phyloP scores from a whole-genome alignment of 2,888 invertebrate species.

The Corythucha ciliata region DNA sequence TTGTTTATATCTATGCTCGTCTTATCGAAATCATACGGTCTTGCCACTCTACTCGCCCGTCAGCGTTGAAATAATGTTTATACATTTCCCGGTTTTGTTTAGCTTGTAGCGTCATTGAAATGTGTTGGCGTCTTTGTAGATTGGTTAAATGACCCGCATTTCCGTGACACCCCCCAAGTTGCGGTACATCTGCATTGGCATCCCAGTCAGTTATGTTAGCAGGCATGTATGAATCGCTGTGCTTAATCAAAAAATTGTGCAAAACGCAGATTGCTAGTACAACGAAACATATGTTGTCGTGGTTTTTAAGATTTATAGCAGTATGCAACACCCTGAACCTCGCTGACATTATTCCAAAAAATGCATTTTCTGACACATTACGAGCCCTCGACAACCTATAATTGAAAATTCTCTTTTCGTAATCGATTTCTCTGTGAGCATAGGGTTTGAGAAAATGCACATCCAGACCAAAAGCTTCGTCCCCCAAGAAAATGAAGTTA shows the following conservation, averaged over 20 bases:
- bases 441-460: conserved; percentile 18
- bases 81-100: conserved; percentile 1
- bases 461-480: conserved; percentile 18
- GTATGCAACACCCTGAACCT: conserved; percentile 15
- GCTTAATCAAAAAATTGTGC: conserved; percentile 14
- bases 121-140: not conserved
- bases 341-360: conserved; percentile 13
- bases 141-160: not conserved
- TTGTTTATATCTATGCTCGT: no score
- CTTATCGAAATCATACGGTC: no score
- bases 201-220: conserved; percentile 1
- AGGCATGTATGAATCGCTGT: conserved; percentile 4
- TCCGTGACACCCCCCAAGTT: conserved; percentile 4
- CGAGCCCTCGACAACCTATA: conserved; percentile 11
- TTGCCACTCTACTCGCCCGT: no score
- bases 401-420: conserved; percentile 19
- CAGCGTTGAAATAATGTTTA: not conserved
- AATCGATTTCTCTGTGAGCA: conserved; percentile 13
- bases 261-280: conserved; percentile 12
- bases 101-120: conserved; percentile 5
- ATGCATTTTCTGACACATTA: conserved; percentile 14
- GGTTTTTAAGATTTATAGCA: conserved; percentile 10
- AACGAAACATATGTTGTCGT: conserved; percentile 16
- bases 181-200: not conserved
- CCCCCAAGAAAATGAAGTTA: conserved; percentile 21